Conservation (phyloP, 2,113 vertebrate species). For the Platichthys stellatus region DNA sequence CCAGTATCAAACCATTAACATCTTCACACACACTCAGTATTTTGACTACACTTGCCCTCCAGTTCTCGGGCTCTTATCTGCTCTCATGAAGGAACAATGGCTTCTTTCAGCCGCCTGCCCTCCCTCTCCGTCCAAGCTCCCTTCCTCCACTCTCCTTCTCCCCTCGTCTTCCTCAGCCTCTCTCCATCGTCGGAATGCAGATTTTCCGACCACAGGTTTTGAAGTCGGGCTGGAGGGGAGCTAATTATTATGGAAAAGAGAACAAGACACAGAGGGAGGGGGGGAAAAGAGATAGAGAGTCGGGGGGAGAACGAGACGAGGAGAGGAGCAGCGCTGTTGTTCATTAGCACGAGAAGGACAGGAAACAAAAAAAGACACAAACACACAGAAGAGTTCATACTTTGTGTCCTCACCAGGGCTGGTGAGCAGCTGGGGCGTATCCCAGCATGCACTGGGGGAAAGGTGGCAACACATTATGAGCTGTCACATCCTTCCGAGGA, state of each 20-base stretch:
- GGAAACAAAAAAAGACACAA: conserved; percentile 12
- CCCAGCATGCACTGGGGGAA: conserved; percentile 28
- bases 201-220: conserved; percentile 81
- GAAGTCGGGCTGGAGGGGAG: conserved; percentile 75
- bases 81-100: conserved; percentile 75
- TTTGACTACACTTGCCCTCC: conserved; percentile 59
- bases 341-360: conserved; percentile 49
- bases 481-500: no score
- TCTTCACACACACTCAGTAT: conserved; percentile 15
- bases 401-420: not conserved
- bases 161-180: conserved; percentile 53
- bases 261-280: conserved; percentile 62
- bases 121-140: conserved; percentile 41
- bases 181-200: conserved; percentile 72
- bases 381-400: conserved; percentile 32
- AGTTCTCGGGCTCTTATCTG: conserved; percentile 76
- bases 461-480: not conserved
- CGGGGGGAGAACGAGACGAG: conserved; percentile 22
- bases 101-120: conserved; percentile 69
- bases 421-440: conserved; percentile 13
- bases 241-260: conserved; percentile 79
- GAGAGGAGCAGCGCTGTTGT: conserved; percentile 55
- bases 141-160: conserved; percentile 28
- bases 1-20: conserved; percentile 47
- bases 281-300: conserved; percentile 38